Conservation (phyloP, 2,113 vertebrate genomes). For the Aix galericulata region DNA sequence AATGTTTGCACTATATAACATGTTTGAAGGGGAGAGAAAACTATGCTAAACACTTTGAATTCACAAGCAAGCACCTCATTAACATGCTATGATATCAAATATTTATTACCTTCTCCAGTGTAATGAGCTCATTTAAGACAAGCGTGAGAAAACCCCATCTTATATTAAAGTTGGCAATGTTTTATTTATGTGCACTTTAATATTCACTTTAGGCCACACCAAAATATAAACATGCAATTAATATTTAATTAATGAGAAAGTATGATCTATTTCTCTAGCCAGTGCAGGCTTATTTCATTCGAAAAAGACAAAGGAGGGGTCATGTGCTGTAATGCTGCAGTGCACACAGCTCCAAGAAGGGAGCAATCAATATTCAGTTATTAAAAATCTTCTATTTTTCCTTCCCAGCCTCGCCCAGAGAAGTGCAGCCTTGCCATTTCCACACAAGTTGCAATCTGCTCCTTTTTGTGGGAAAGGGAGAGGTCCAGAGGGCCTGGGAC, state of each 20-base stretch:
- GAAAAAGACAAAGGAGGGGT: background rate
- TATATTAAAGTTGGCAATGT: background rate
- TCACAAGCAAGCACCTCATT: constrained; percentile 61
- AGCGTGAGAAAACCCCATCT: constrained; percentile 22
- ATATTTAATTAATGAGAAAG: constrained; percentile 46
- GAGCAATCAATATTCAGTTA: background rate
- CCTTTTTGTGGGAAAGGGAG: background rate
- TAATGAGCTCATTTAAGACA: constrained; percentile 53
- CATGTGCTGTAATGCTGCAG: background rate
- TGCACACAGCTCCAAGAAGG: background rate
- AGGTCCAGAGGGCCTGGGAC: accelerated
- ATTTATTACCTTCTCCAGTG: constrained; percentile 52
- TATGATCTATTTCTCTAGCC: background rate
- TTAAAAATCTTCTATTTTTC: background rate
- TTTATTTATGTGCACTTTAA: constrained; percentile 47
- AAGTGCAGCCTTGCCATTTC: background rate
- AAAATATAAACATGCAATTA: constrained; percentile 30
- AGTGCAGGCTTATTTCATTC: background rate
- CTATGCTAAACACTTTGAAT: constrained; percentile 60
- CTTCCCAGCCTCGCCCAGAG: background rate
- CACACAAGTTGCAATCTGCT: background rate
- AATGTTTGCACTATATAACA: constrained; percentile 44
- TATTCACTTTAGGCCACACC: constrained; percentile 49
- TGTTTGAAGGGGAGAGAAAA: constrained; percentile 51
- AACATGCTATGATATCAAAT: constrained; percentile 57